phyloP scores from a whole-genome alignment of 2,113 vertebrate species.

The Nothocercus julius region DNA sequence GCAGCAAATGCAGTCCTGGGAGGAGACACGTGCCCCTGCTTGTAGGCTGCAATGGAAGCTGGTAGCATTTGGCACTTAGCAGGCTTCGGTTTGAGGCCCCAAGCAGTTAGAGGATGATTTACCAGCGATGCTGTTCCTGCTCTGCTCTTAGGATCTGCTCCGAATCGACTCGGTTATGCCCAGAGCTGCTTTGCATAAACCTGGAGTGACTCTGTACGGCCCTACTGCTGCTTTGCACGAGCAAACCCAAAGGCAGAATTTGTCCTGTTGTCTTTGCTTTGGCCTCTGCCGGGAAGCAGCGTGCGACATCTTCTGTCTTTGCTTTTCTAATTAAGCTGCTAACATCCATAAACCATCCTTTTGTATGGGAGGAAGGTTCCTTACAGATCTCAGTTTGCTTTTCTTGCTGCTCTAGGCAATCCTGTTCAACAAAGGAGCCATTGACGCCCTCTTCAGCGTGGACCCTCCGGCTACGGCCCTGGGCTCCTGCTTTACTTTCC shows the following conservation, averaged over 20 bases:
- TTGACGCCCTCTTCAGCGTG: constrained; percentile 81
- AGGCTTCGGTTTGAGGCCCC: background rate
- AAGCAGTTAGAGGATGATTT: background rate
- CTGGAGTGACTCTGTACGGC: background rate
- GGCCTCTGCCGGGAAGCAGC: background rate
- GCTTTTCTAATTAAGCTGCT: background rate
- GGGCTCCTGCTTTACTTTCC: constrained; percentile 82
- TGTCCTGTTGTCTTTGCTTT: background rate
- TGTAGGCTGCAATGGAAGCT: background rate
- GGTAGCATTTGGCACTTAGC: rapidly evolving
- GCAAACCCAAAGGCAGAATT: background rate
- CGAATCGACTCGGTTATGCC: background rate
- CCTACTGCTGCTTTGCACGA: background rate
- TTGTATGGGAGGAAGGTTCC: background rate
- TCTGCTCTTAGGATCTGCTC: background rate
- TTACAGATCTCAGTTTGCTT: background rate
- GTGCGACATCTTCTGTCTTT: background rate
- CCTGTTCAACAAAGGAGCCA: constrained; percentile 83
- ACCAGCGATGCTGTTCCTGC: background rate
- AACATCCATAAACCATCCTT: background rate
- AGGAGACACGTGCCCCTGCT: background rate
- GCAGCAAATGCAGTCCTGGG: background rate
- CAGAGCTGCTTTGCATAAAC: background rate
- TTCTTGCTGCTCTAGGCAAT: constrained; percentile 72
- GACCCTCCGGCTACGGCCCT: constrained; percentile 70